Percentiles rank a stretch among this genome's conserved stretches.
phyloP scores from a whole-genome alignment of 2,888 invertebrate genomes.

The Platerodrilus igneus region DNA sequence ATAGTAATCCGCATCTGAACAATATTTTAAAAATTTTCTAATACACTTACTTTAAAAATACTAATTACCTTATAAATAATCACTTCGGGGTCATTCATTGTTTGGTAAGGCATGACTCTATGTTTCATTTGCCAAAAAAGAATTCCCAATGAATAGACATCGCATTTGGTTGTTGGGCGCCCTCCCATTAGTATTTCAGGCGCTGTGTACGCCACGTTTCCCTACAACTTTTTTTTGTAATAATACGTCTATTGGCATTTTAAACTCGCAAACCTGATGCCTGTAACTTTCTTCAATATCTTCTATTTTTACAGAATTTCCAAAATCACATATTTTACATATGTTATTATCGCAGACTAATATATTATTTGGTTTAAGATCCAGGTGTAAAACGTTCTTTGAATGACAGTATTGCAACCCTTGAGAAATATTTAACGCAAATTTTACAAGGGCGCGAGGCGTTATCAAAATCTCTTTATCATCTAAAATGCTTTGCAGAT shows the following conservation, averaged over 20 bases:
- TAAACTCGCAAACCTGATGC: conserved; percentile 8
- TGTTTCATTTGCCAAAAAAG: conserved; percentile 55
- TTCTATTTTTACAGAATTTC: conserved; percentile 36
- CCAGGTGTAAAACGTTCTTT: conserved; percentile 41
- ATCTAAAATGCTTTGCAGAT: conserved; percentile 37
- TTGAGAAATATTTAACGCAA: conserved; percentile 34
- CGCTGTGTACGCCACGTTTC: conserved; percentile 54
- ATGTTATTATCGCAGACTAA: conserved; percentile 33
- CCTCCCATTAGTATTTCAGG: conserved; percentile 54
- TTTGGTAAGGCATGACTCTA: conserved; percentile 47
- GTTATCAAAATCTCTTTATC: conserved; percentile 20
- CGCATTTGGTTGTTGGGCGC: conserved; percentile 49
- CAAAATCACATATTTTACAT: conserved; percentile 46
- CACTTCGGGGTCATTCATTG: conserved; percentile 36
- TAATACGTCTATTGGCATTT: not conserved
- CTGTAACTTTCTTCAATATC: conserved; percentile 7
- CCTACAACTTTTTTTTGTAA: conserved; percentile 38
- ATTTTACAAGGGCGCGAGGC: conserved; percentile 22
- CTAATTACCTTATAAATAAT: conserved; percentile 42
- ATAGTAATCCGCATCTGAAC: no score
- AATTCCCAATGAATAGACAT: conserved; percentile 56
- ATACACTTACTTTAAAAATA: no score
- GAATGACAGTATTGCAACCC: conserved; percentile 40
- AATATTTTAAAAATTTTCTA: no score
- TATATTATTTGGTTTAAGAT: conserved; percentile 44